phyloP scores from a whole-genome alignment of 2,113 vertebrate genomes.

The Thermophis baileyi region DNA sequence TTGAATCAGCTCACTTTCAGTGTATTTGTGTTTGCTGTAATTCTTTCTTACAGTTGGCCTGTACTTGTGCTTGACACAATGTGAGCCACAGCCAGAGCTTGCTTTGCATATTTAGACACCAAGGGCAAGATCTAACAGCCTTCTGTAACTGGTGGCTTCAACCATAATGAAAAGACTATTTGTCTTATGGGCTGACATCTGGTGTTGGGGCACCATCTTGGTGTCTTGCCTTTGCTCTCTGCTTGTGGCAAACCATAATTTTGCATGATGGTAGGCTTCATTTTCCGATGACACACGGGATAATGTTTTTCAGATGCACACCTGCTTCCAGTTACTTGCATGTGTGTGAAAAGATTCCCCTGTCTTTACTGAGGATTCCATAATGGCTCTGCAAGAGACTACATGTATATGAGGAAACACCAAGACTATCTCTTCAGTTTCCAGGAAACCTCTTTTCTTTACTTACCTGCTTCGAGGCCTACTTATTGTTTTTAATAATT shows the following conservation, averaged over 20 bases:
- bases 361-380: not conserved
- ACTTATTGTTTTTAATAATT: not conserved
- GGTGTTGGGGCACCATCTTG: not conserved
- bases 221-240: constrained; percentile 11
- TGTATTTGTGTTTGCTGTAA: not conserved
- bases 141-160: not conserved
- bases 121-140: not conserved
- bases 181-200: not conserved
- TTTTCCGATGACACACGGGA: not conserved
- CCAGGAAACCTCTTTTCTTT: not conserved
- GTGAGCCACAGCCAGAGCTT: not conserved
- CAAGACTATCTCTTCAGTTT: not conserved
- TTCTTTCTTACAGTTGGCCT: not conserved
- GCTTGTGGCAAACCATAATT: constrained; percentile 5
- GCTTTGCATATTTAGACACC: not conserved
- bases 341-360: not conserved
- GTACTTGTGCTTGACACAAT: not conserved
- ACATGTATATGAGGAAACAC: not conserved
- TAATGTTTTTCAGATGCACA: constrained; percentile 3
- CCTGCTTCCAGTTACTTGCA: constrained; percentile 3
- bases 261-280: not conserved
- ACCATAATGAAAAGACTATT: not conserved
- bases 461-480: not conserved
- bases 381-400: not conserved
- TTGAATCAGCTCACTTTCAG: not conserved